Base-by-base conservation (phyloP, 2,113 vertebrate genomes). In the Polyodon spathula region DNA sequence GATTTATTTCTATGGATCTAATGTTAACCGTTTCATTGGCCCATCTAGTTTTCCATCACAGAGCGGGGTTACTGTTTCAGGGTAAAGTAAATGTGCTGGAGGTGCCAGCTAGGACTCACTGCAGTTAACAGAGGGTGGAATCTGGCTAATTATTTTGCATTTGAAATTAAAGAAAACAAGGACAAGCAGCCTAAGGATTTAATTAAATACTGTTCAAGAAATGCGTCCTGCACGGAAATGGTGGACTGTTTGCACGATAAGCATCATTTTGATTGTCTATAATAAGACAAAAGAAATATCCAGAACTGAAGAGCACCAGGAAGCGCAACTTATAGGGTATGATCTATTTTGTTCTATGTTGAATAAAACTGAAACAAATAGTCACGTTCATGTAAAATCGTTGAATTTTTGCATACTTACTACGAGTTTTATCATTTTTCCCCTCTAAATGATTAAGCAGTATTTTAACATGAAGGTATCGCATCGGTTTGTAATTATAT, bases 201-300 rank as follows among this genome's bases (percentile, higher is more conserved):
- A 6, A 51, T 48, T 61, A 8, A 61, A 61, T 44, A 46, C 37
- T 52, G 40, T 37, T 15, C 76, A 75, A 82, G n/a, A 84, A 77
- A 90, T 93, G 89, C 88, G 88, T 68, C 83, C 88, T 48, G 70
- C 88, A 65, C 78, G 89, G 78, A 93, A 92, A 83, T 70, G 85
- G 68, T 91, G 90, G 90, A 89, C 88, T 53, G 80, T 89, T 56
- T 93, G 90, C 78, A 90, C 89, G 1, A 87, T 93, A 78, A 89
- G 90, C 78, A 79, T 91, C 64, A 87, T 93, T 51, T 75, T 93
- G 64, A 92, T 93, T 76, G 89, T 93, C 70, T 93, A 92, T 66
- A n/a, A 54, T 50, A 90, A 92, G 74, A 93, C 90, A 76, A 90
- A 89, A 77, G 89, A 93, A 73, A 90, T 89, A 48, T 73, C 84